A percentile compares a stretch with the other conserved stretches of the same genome.
Evolutionary conservation across 2,113 vertebrate species (phyloP).

Genomic region (Acrocephalus kingi): DNA sequence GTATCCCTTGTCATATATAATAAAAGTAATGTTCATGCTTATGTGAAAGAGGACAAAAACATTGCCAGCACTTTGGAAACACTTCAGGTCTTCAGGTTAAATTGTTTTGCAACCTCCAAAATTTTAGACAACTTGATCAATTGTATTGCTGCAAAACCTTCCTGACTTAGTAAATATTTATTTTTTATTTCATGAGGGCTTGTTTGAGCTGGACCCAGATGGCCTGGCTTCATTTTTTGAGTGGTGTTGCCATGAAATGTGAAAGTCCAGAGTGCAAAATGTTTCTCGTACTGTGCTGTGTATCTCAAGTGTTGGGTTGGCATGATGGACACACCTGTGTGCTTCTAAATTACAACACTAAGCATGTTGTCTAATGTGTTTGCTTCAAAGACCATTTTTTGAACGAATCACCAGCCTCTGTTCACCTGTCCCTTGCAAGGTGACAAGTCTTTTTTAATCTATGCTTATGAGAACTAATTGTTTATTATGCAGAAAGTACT

Average conservation of each 20-base stretch:
- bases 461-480: neutral
- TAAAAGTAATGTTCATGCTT: neutral
- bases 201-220: neutral
- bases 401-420: neutral
- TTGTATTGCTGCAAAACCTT: neutral
- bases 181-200: neutral
- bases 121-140: neutral
- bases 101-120: neutral
- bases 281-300: neutral
- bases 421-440: conserved; percentile 12
- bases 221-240: neutral
- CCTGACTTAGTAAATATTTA: neutral
- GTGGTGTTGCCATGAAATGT: neutral
- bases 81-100: neutral
- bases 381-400: neutral
- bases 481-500: conserved; percentile 35
- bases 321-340: neutral
- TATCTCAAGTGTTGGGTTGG: neutral
- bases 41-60: neutral
- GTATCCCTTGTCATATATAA: neutral
- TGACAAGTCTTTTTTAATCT: conserved; percentile 30
- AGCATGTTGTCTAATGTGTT: neutral
- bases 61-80: neutral
- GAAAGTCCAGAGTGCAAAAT: neutral
- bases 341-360: neutral